A percentile compares a stretch with the other conserved stretches of the same genome.
These are phyloP conservation scores for Leucania comma DNA, from an alignment of 2,888 invertebrate genomes.

Conservation along the genomic window DNA sequence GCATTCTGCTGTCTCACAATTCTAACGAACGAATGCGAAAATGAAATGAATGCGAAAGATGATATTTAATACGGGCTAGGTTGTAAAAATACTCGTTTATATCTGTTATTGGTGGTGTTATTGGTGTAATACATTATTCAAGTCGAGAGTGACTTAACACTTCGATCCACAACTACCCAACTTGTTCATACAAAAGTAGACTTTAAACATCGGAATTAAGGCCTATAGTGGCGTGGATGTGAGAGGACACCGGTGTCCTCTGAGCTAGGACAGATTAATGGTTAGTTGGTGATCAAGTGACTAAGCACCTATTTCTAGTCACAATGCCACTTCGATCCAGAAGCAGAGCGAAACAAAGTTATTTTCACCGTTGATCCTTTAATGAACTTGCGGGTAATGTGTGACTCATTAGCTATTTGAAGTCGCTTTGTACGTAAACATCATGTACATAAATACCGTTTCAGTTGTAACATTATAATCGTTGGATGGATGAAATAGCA, in stretches of 20 bases:
- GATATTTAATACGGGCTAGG: too few relatives aligned
- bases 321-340: conserved; percentile 73
- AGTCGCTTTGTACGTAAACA: conserved; percentile 75
- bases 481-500: conserved; percentile 25
- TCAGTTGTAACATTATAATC: conserved; percentile 16
- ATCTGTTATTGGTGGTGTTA: conserved; percentile 30
- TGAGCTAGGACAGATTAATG: conserved; percentile 47
- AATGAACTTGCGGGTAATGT: conserved; percentile 68
- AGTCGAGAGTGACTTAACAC: conserved; percentile 21
- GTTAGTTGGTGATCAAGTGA: conserved; percentile 60
- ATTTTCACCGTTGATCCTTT: conserved; percentile 75
- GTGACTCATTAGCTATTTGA: conserved; percentile 85
- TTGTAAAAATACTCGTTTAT: background rate
- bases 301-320: conserved; percentile 72
- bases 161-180: too few relatives aligned
- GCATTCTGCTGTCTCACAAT: too few relatives aligned
- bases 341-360: conserved; percentile 75
- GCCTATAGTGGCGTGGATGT: too few relatives aligned
- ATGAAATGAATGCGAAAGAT: too few relatives aligned
- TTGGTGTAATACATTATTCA: conserved; percentile 50
- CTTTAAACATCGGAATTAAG: too few relatives aligned
- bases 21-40: too few relatives aligned
- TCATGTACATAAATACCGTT: conserved; percentile 34
- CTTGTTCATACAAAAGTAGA: too few relatives aligned
- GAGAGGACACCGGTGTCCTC: too few relatives aligned